Conservation (phyloP, 35 echinoderm and acorn worm species). For the Lytechinus pictus region DNA sequence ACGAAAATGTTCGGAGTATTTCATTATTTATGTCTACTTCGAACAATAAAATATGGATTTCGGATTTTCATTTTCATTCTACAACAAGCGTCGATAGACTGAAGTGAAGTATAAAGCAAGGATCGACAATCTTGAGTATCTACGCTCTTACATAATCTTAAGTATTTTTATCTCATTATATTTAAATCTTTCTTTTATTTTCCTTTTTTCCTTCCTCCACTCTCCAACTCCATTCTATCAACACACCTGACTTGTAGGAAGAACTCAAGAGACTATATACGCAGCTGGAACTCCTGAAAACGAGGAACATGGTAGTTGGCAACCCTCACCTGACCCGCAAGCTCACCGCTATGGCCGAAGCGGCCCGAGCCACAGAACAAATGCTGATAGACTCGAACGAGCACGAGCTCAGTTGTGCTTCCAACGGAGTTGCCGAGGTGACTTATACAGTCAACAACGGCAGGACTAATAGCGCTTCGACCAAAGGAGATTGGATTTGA, state of each 20-base stretch:
- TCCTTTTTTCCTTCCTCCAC: background rate
- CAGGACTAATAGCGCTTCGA: constrained; percentile 48
- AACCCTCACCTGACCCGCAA: constrained; percentile 92
- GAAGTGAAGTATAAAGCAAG: too few relatives aligned
- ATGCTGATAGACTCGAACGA: constrained; percentile 72
- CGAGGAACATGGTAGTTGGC: constrained; percentile 88
- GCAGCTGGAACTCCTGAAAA: constrained; percentile 91
- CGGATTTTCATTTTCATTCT: too few relatives aligned
- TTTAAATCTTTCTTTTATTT: background rate
- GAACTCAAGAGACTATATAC: constrained; percentile 93
- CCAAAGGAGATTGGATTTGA: constrained; percentile 72
- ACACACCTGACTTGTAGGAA: constrained; percentile 49
- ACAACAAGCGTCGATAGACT: too few relatives aligned
- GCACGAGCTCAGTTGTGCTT: constrained; percentile 56
- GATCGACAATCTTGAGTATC: too few relatives aligned
- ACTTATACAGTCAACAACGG: constrained; percentile 70
- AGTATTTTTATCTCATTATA: too few relatives aligned
- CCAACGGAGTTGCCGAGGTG: constrained; percentile 64
- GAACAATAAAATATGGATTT: too few relatives aligned
- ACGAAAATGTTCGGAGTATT: too few relatives aligned
- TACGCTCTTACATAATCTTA: too few relatives aligned
- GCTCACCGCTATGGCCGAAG: constrained; percentile 90
- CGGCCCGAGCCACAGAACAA: constrained; percentile 81
- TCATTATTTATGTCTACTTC: too few relatives aligned
- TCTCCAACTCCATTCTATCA: background rate